These are phyloP conservation scores for Rhagoletis zephyria DNA, from an alignment of 1,140 invertebrate species.

Conservation along the genomic window DNA sequence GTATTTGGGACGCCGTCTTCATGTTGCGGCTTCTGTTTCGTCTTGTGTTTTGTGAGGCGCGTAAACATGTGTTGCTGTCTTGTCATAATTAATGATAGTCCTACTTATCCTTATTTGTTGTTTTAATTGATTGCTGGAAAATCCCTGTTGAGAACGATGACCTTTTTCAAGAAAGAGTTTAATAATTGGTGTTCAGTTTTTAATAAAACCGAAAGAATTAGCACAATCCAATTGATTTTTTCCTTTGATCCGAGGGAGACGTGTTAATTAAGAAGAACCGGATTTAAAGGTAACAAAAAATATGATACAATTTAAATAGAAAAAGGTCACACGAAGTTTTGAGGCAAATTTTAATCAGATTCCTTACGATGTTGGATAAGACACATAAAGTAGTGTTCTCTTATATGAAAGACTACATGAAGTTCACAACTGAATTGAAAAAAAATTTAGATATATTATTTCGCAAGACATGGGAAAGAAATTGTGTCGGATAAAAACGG, in stretches of 20 bases:
- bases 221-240: background rate
- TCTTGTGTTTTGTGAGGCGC: background rate
- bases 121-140: slow-evolving; percentile 43
- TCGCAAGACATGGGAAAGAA: too few species aligned
- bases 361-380: too few species aligned
- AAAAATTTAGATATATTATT: too few species aligned
- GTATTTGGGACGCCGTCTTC: background rate
- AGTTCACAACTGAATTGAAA: too few species aligned
- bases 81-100: slow-evolving; percentile 24
- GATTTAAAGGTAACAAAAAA: too few species aligned
- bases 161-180: background rate
- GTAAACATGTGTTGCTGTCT: slow-evolving; percentile 28
- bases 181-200: background rate
- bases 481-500: too few species aligned
- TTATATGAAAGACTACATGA: too few species aligned
- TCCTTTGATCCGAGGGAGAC: background rate
- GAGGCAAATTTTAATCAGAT: too few species aligned
- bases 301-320: too few species aligned
- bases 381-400: too few species aligned
- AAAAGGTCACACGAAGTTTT: too few species aligned
- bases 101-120: slow-evolving; percentile 42
- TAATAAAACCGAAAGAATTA: background rate
- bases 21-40: too few species aligned
- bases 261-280: background rate
- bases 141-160: background rate